phyloP scores from a whole-genome alignment of 2,113 vertebrate species.

The Gobiocypris rarus region DNA sequence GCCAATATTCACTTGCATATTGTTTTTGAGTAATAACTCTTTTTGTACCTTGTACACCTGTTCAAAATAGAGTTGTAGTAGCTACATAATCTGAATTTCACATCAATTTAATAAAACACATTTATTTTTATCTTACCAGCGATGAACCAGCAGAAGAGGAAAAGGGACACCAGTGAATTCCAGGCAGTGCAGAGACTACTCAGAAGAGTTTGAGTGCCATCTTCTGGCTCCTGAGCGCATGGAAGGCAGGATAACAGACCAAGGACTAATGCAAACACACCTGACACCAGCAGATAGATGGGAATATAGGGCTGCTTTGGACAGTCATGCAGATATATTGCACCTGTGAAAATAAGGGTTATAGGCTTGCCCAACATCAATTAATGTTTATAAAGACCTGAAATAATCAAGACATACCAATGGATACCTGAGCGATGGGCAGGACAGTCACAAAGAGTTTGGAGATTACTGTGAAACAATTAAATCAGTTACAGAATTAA shows the following conservation, averaged over 20 bases:
- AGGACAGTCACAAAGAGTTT: slow-evolving; percentile 54
- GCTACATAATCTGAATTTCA: not conserved
- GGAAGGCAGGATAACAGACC: slow-evolving; percentile 59
- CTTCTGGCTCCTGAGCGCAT: slow-evolving; percentile 51
- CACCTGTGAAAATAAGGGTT: slow-evolving; percentile 40
- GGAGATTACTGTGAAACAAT: slow-evolving; percentile 53
- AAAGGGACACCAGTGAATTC: slow-evolving; percentile 62
- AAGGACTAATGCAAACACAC: slow-evolving; percentile 51
- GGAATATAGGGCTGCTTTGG: slow-evolving; percentile 58
- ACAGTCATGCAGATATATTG: slow-evolving; percentile 53
- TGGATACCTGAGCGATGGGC: slow-evolving; percentile 57
- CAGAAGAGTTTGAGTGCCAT: slow-evolving; percentile 35
- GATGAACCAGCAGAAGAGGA: slow-evolving; percentile 68
- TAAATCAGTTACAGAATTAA: too few relatives aligned
- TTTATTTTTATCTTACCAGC: slow-evolving; percentile 47
- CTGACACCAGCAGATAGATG: slow-evolving; percentile 62
- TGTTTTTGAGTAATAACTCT: too few relatives aligned
- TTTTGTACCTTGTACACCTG: not conserved
- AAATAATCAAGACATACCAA: slow-evolving; percentile 51
- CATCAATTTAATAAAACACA: not conserved
- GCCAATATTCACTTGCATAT: too few relatives aligned
- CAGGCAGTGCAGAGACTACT: slow-evolving; percentile 58
- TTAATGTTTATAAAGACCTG: not conserved
- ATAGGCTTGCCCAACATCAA: not conserved
- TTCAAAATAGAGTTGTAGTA: not conserved